phyloP scores from a whole-genome alignment of 64 coral and sea anemone genomes.

The Stichodactyla mertensii region DNA sequence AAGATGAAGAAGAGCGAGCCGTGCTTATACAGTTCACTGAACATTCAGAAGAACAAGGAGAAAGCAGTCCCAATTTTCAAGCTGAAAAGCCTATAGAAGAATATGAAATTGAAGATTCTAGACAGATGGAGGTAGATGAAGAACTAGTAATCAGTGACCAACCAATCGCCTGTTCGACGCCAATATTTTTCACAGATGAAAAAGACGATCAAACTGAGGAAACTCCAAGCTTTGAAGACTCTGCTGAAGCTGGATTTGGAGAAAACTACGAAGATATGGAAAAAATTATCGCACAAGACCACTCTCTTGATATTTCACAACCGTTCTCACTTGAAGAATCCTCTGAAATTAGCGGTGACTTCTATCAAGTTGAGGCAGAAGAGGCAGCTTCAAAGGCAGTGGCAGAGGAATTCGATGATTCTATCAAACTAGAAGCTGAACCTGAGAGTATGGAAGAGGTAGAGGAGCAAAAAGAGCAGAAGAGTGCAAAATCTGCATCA shows the following conservation, averaged over 20 bases:
- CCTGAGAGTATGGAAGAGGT: background rate
- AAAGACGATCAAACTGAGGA: background rate
- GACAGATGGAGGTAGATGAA: background rate
- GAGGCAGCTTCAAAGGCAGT: slow-evolving; percentile 9
- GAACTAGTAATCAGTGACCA: background rate
- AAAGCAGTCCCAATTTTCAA: background rate
- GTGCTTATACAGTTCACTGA: slow-evolving; percentile 15
- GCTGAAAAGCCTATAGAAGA: background rate
- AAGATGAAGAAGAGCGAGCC: background rate
- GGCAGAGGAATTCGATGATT: slow-evolving; percentile 12
- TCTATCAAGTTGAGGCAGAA: slow-evolving; percentile 4
- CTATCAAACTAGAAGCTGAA: background rate
- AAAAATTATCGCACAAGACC: slow-evolving; percentile 14
- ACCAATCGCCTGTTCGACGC: slow-evolving; percentile 22
- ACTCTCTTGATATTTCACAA: background rate
- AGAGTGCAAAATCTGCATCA: background rate
- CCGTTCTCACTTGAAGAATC: background rate
- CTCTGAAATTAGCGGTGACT: slow-evolving; percentile 7
- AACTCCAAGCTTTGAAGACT: slow-evolving; percentile 10
- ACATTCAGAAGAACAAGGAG: background rate
- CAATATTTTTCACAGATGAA: background rate
- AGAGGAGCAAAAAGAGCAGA: background rate
- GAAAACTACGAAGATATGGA: slow-evolving; percentile 12
- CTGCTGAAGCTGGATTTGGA: slow-evolving; percentile 10
- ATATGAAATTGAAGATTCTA: background rate